Evolutionary conservation across 2,797 vertebrate species (phyloP).

Genomic region (Chrysolophus pictus): DNA sequence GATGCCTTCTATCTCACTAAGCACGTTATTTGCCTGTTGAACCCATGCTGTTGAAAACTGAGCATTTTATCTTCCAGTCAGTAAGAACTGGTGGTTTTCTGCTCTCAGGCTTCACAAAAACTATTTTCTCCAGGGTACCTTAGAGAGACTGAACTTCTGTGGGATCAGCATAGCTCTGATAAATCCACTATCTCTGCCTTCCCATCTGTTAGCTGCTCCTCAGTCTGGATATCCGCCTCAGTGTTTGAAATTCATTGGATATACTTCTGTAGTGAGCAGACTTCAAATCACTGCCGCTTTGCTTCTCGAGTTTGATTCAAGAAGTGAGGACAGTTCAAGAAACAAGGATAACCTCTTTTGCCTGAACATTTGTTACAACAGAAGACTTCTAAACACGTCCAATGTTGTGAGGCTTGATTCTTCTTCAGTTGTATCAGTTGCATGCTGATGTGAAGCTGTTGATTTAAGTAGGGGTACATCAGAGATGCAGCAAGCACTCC

Average conservation of each 20-base stretch:
- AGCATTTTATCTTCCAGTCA: conserved; percentile 48
- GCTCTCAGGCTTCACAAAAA: conserved; percentile 25
- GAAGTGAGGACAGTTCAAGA: background rate
- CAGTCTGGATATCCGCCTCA: background rate
- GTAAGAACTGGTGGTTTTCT: conserved; percentile 13
- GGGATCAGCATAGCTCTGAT: conserved; percentile 27
- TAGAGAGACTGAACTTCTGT: background rate
- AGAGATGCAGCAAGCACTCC: background rate
- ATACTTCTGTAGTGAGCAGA: background rate
- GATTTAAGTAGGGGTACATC: background rate
- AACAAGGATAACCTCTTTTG: background rate
- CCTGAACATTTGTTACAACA: background rate
- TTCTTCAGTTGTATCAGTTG: background rate
- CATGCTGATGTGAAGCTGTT: background rate
- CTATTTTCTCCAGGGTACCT: background rate
- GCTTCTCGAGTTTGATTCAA: background rate
- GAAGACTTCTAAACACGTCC: background rate
- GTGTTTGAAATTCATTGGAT: conserved; percentile 20
- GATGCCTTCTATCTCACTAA: background rate
- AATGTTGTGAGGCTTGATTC: background rate
- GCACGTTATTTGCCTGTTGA: background rate
- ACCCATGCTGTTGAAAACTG: background rate
- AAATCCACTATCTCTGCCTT: conserved; percentile 41
- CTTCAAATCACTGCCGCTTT: conserved; percentile 19
- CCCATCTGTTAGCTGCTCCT: conserved; percentile 51